A percentile compares a stretch with the other conserved stretches of the same genome.
These are phyloP conservation scores for Oriolus oriolus DNA, from an alignment of 2,113 vertebrate species.

Conservation along the genomic window DNA sequence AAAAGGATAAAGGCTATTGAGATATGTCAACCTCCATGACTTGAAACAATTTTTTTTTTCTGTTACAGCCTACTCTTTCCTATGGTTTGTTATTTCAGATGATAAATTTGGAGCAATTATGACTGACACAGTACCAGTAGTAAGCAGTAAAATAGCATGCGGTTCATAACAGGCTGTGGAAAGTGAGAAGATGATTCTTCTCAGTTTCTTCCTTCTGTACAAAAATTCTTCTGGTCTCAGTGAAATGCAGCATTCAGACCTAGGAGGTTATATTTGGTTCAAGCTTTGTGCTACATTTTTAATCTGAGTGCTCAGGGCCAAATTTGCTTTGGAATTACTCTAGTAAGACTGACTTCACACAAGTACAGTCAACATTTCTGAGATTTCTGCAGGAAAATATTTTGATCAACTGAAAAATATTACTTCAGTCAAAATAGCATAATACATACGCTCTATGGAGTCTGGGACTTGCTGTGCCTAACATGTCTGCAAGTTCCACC, in stretches of 20 bases:
- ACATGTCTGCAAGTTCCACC: neutral
- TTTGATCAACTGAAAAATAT: neutral
- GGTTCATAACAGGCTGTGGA: neutral
- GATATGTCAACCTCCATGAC: neutral
- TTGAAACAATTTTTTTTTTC: neutral
- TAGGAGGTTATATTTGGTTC: neutral
- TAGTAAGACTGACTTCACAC: neutral
- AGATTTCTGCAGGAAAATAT: neutral
- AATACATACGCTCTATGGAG: neutral
- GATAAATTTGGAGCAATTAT: neutral
- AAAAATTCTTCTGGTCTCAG: neutral
- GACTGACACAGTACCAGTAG: neutral
- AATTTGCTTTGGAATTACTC: neutral
- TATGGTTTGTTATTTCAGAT: neutral
- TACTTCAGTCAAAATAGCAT: neutral
- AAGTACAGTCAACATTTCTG: neutral
- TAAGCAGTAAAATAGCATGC: neutral
- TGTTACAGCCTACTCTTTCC: neutral
- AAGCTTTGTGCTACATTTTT: neutral
- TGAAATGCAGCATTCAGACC: neutral
- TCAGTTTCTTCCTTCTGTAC: neutral
- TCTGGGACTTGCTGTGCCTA: neutral
- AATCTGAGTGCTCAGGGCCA: neutral
- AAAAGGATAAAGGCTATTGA: neutral
- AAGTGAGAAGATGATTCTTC: neutral